Conservation (phyloP, 2,888 invertebrate species). For the Augiades crinisus region DNA sequence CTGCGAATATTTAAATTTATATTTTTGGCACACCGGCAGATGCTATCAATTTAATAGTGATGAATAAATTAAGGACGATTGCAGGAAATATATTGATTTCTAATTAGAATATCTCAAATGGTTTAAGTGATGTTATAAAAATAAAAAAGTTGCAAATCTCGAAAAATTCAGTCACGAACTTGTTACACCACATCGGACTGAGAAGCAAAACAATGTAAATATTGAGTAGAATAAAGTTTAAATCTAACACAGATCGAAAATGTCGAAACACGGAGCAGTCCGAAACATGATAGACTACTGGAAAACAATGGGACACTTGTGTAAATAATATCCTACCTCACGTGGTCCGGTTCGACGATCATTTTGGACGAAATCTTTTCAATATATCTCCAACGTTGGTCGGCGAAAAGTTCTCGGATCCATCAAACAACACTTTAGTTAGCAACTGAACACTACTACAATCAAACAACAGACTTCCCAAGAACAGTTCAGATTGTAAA, state of each 20-base stretch:
- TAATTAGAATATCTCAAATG: conserved; percentile 20
- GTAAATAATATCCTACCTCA: conserved; percentile 70
- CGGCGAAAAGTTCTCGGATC: conserved; percentile 58
- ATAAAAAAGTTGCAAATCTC: conserved; percentile 7
- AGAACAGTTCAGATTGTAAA: conserved; percentile 66
- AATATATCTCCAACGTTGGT: conserved; percentile 59
- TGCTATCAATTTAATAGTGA: conserved; percentile 23
- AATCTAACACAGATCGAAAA: conserved; percentile 8
- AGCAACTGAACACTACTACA: conserved; percentile 54
- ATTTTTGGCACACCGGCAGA: conserved; percentile 20
- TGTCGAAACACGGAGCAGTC: conserved; percentile 10
- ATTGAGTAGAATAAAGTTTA: conserved; percentile 3
- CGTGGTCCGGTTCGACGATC: conserved; percentile 79
- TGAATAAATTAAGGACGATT: conserved; percentile 23
- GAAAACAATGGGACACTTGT: conserved; percentile 58
- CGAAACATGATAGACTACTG: conserved; percentile 17
- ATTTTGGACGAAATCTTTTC: conserved; percentile 74
- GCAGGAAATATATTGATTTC: conserved; percentile 23
- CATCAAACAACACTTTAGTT: conserved; percentile 66
- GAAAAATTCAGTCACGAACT: not conserved
- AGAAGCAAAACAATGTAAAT: not conserved
- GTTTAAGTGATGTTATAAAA: not conserved
- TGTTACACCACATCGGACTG: not conserved
- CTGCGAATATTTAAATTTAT: conserved; percentile 13
- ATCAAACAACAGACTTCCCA: conserved; percentile 62